Evolutionary conservation across 2,888 invertebrate species (phyloP).

Genomic region (Cyaniris semiargus): DNA sequence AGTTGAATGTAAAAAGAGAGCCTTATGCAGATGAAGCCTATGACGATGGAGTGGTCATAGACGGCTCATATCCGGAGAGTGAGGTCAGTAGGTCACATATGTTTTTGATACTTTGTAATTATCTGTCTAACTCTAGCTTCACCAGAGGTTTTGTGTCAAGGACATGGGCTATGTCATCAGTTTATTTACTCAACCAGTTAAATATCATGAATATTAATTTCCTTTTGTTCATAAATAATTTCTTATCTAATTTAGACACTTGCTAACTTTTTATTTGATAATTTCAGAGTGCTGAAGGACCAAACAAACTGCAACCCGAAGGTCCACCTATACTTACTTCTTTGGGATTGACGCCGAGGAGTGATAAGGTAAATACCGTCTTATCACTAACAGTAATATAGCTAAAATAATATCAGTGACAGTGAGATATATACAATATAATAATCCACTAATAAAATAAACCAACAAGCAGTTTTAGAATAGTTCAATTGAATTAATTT

Average conservation of each 20-base stretch:
- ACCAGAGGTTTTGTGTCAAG: conserved; percentile 59
- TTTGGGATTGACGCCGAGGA: conserved; percentile 75
- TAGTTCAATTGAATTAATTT: conserved; percentile 74
- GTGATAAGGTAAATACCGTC: conserved; percentile 75
- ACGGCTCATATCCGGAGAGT: conserved; percentile 69
- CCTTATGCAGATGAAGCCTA: conserved; percentile 77
- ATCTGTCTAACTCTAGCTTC: conserved; percentile 1
- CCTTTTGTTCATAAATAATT: conserved; percentile 27
- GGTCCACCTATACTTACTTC: conserved; percentile 78
- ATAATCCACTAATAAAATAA: neutral
- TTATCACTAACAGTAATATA: conserved; percentile 47
- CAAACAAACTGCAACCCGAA: conserved; percentile 69
- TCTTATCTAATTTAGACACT: neutral
- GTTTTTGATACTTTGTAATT: conserved; percentile 11
- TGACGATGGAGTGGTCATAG: conserved; percentile 78
- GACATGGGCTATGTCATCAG: conserved; percentile 53
- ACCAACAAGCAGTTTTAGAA: conserved; percentile 48
- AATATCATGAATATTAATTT: conserved; percentile 25
- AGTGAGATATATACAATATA: neutral
- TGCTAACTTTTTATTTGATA: neutral
- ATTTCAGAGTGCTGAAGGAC: conserved; percentile 57
- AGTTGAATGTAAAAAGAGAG: conserved; percentile 81
- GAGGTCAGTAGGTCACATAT: conserved; percentile 59
- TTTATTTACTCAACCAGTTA: conserved; percentile 16
- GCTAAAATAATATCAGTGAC: conserved; percentile 6